Conservation (phyloP, 2,888 invertebrate species). For the Proisotoma minuta region DNA sequence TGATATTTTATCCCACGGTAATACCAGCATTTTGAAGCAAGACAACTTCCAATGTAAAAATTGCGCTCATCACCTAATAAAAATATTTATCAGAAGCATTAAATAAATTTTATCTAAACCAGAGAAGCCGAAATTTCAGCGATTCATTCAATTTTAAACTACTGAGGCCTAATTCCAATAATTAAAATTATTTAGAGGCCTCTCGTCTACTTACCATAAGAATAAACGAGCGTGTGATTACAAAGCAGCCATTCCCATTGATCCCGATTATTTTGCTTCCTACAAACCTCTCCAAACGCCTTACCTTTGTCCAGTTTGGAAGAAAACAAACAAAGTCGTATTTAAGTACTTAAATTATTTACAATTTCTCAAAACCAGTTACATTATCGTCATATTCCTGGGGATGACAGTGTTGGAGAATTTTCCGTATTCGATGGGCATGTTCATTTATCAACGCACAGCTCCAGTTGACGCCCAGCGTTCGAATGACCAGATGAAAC, state of each 20-base stretch:
- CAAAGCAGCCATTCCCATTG: constrained; percentile 37
- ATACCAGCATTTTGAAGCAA: constrained; percentile 38
- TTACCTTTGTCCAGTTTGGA: too few species aligned
- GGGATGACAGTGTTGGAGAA: constrained; percentile 38
- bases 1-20: constrained; percentile 19
- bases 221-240: constrained; percentile 41
- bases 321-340: not conserved
- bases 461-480: constrained; percentile 39
- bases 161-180: not conserved
- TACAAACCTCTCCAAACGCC: constrained; percentile 37
- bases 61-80: constrained; percentile 40
- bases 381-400: constrained; percentile 41
- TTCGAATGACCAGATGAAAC: constrained; percentile 34
- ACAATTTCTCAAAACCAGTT: constrained; percentile 11
- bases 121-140: too few species aligned
- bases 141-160: too few species aligned
- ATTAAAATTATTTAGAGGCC: too few species aligned
- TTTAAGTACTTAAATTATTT: not conserved
- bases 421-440: constrained; percentile 30
- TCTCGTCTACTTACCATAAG: constrained; percentile 39
- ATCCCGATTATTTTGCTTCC: constrained; percentile 34
- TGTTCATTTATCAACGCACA: constrained; percentile 38
- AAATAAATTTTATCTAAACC: too few species aligned
- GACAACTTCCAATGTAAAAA: constrained; percentile 43
- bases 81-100: not conserved